Base-by-base conservation (phyloP, 1,140 invertebrate genomes). In the Lucilia sericata region DNA sequence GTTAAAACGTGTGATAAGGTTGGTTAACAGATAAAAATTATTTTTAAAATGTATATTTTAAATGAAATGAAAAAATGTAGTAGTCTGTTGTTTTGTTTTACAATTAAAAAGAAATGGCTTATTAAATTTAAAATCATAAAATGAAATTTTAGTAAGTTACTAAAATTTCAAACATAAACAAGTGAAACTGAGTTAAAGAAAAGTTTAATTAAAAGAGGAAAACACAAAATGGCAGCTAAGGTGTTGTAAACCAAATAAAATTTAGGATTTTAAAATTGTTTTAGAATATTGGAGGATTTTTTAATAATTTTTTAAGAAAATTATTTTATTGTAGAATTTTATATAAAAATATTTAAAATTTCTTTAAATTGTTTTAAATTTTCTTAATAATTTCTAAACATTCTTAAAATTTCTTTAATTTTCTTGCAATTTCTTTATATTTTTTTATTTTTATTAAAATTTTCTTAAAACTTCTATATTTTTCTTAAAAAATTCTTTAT, bases 261-360 rank as follows among this genome's bases (percentile, higher is more conserved):
- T n/a, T 55, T 14, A 55, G 42, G 25, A 49, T 76, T 4, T 14
- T 76, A 47, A 76, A 25, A n/a, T 70, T 55, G 25, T 3, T 55
- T 13, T 17, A 55, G 1, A 55, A 14, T 17, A 14, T 55, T 55
- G 2, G 14, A 55, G 7, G 13, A 55, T 55, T 17, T 55, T 47
- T 76, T 82, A 82, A 14, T 80, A 30, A 21, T 80, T 75, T 19
- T 25, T 80, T n/a, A n/a, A n/a, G n/a, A n/a, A n/a, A n/a, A n/a
- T n/a, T n/a, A n/a, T n/a, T n/a, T n/a, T n/a, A n/a, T n/a, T n/a
- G n/a, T n/a, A n/a, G n/a, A n/a, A n/a, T n/a, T n/a, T n/a, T n/a
- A n/a, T n/a, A n/a, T n/a, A n/a, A n/a, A n/a, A n/a, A n/a, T n/a
- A n/a, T n/a, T n/a, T n/a, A n/a, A n/a, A n/a, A n/a, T n/a, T n/a